These are phyloP conservation scores for Danionella cerebrum DNA, from an alignment of 2,113 vertebrate species.

Conservation along the genomic window DNA sequence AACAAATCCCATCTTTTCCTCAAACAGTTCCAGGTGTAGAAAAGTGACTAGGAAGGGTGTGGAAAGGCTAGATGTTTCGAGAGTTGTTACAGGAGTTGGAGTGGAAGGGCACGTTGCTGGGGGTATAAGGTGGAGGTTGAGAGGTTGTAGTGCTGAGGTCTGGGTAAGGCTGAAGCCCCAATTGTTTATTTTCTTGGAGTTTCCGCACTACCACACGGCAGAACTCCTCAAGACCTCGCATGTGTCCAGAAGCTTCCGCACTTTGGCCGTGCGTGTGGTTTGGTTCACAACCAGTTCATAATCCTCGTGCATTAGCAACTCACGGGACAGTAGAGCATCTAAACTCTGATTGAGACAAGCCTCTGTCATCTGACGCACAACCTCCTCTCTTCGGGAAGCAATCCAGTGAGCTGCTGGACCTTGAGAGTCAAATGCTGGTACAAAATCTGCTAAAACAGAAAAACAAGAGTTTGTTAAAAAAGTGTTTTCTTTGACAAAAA, in stretches of 20 bases:
- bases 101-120: slow-evolving; percentile 29
- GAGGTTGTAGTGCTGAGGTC: slow-evolving; percentile 49
- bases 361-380: slow-evolving; percentile 91
- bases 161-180: slow-evolving; percentile 85
- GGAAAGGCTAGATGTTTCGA: slow-evolving; percentile 34
- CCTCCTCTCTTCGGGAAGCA: slow-evolving; percentile 75
- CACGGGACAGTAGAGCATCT: slow-evolving; percentile 81
- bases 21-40: neutral
- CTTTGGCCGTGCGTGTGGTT: slow-evolving; percentile 86
- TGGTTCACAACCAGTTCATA: slow-evolving; percentile 88
- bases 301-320: slow-evolving; percentile 89
- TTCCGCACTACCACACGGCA: slow-evolving; percentile 82
- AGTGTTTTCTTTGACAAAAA: no score
- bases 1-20: no score
- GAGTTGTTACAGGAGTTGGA: slow-evolving; percentile 11
- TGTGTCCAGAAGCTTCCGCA: slow-evolving; percentile 85
- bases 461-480: no score
- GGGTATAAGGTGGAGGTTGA: neutral
- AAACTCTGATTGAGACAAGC: slow-evolving; percentile 92
- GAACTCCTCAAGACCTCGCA: slow-evolving; percentile 82
- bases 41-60: neutral
- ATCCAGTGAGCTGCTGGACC: slow-evolving; percentile 80
- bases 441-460: slow-evolving; percentile 37
- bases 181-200: slow-evolving; percentile 86
- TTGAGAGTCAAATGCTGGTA: slow-evolving; percentile 40